These are phyloP conservation scores for Heliconius sara DNA, from an alignment of 2,888 invertebrate species.

Conservation along the genomic window DNA sequence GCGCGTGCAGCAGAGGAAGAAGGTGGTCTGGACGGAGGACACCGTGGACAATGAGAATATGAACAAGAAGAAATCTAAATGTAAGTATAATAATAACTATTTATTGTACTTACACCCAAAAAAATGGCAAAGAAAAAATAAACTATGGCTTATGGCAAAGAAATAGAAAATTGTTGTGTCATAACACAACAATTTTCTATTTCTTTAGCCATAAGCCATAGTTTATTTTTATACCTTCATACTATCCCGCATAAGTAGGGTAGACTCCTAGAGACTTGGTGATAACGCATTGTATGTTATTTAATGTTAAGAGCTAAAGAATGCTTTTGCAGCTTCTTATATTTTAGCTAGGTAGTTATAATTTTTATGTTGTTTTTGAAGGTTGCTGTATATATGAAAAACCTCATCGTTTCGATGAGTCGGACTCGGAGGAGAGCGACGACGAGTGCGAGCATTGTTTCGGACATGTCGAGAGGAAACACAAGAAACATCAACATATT, in stretches of 20 bases:
- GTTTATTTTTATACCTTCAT: no score
- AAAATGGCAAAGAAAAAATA: no score
- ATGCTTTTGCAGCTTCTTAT: neutral
- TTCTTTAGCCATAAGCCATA: no score
- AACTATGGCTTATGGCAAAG: no score
- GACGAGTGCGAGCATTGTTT: constrained; percentile 95
- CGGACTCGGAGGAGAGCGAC: constrained; percentile 91
- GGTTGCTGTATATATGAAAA: constrained; percentile 98
- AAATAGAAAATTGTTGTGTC: no score
- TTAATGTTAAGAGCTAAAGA: no score
- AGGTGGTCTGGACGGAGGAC: constrained; percentile 94
- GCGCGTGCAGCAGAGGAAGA: constrained; percentile 80
- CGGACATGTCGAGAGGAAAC: constrained; percentile 89
- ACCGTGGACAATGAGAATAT: constrained; percentile 98
- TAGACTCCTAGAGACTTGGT: no score
- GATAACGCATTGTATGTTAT: no score
- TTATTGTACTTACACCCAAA: no score
- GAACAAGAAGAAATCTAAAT: constrained; percentile 98
- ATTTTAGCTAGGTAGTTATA: neutral
- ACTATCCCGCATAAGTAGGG: no score
- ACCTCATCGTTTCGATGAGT: constrained; percentile 94
- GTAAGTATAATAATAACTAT: constrained; percentile 80
- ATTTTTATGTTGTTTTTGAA: constrained; percentile 58
- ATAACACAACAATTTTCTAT: no score
- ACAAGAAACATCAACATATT: constrained; percentile 59